phyloP scores from a whole-genome alignment of 2,888 invertebrate species.

The Adelphocoris suturalis region DNA sequence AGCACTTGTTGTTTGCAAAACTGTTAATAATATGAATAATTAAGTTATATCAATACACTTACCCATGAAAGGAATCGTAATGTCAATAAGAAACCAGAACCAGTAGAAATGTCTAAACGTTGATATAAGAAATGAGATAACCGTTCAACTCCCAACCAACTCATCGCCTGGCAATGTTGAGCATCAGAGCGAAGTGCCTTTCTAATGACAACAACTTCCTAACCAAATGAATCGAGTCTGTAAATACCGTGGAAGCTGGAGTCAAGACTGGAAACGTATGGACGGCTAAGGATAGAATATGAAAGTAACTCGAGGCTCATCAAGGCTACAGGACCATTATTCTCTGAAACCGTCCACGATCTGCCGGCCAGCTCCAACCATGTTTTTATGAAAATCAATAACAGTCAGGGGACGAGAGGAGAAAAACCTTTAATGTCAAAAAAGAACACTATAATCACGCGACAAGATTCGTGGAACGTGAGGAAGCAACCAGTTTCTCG shows the following conservation, averaged over 20 bases:
- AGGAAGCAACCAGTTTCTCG: neutral
- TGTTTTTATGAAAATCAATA: conserved; percentile 32
- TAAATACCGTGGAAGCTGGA: neutral
- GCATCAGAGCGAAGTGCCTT: neutral
- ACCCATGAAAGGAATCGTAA: too few relatives aligned
- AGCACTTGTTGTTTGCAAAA: too few relatives aligned
- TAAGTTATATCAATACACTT: too few relatives aligned
- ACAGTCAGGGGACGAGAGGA: neutral
- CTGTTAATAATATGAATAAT: too few relatives aligned
- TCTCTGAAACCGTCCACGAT: neutral
- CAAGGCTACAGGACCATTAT: conserved; percentile 41
- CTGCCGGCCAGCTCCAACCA: neutral
- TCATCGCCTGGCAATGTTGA: too few relatives aligned
- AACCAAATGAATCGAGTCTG: neutral
- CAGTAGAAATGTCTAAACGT: too few relatives aligned
- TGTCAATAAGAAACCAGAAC: too few relatives aligned
- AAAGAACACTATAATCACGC: conserved; percentile 18
- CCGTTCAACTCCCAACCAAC: too few relatives aligned
- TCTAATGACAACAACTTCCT: neutral
- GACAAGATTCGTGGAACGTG: neutral
- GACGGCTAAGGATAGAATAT: conserved; percentile 29
- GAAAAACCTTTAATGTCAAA: neutral
- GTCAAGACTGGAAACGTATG: neutral
- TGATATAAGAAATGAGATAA: too few relatives aligned
- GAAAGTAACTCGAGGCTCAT: conserved; percentile 36